Conservation (phyloP, 2,113 vertebrate genomes). For the Alectura lathami region DNA sequence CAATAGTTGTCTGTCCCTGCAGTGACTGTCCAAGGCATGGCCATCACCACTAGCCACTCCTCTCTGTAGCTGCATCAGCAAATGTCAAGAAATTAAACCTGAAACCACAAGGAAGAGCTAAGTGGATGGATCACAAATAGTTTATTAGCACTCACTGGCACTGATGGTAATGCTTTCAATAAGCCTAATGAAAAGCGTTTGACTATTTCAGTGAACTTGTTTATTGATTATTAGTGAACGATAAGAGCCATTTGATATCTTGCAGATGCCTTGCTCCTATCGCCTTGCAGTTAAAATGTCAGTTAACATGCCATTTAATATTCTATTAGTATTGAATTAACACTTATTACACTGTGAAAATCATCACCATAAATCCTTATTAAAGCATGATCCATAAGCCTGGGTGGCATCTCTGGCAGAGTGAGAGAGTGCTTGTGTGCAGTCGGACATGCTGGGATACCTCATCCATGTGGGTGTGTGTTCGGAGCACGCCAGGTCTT, state of each 20-base stretch:
- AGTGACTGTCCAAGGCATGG: background rate
- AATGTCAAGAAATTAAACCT: constrained; percentile 12
- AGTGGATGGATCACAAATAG: background rate
- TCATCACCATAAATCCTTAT: constrained; percentile 68
- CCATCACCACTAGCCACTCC: background rate
- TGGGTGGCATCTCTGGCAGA: constrained; percentile 47
- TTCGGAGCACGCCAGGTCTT: background rate
- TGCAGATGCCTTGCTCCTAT: constrained; percentile 23
- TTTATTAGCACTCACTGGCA: background rate
- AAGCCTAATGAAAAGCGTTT: constrained; percentile 42
- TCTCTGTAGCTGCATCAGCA: background rate
- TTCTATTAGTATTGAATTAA: constrained; percentile 66
- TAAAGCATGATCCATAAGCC: constrained; percentile 41
- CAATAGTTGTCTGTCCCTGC: background rate
- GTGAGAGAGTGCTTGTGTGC: background rate
- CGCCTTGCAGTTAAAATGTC: constrained; percentile 50
- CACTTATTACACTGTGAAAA: constrained; percentile 64
- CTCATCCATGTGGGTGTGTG: background rate
- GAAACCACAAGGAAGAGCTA: background rate
- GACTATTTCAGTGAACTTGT: constrained; percentile 48
- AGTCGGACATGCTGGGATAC: background rate
- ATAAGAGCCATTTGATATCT: constrained; percentile 48
- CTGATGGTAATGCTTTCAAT: constrained; percentile 17
- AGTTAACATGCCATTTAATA: constrained; percentile 63
- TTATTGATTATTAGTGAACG: constrained; percentile 63